These are phyloP conservation scores for Craterocephalus amniculus DNA, from an alignment of 2,797 vertebrate species.

Conservation along the genomic window DNA sequence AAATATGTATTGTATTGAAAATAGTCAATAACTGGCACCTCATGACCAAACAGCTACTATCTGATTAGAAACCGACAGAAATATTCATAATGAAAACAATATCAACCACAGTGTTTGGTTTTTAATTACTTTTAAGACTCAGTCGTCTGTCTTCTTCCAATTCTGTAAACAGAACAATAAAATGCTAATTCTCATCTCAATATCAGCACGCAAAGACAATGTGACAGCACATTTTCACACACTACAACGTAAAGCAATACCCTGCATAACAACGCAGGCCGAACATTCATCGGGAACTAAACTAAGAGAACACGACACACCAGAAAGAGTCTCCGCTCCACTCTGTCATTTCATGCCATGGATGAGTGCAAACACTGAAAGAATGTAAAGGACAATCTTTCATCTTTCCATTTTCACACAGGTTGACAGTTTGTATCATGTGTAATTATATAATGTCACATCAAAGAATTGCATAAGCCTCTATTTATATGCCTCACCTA, in stretches of 20 bases:
- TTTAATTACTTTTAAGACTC: background rate
- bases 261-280: constrained; percentile 24
- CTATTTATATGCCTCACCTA: constrained; percentile 66
- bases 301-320: constrained; percentile 11
- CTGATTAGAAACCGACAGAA: background rate
- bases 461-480: constrained; percentile 58
- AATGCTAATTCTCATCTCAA: constrained; percentile 29
- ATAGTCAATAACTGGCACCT: background rate
- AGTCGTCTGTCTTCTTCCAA: background rate
- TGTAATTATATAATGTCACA: constrained; percentile 59
- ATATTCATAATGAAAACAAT: background rate
- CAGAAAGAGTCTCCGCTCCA: constrained; percentile 5
- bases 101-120: background rate
- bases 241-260: background rate
- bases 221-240: constrained; percentile 25
- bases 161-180: background rate
- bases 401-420: constrained; percentile 25
- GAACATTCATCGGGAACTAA: constrained; percentile 24
- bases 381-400: background rate
- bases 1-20: background rate
- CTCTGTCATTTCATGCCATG: background rate
- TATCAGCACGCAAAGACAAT: background rate
- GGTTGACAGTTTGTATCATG: constrained; percentile 20
- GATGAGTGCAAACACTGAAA: constrained; percentile 1
- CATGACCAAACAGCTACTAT: background rate